Evolutionary conservation across 2,113 vertebrate species (phyloP).

Genomic region (Megaleporinus macrocephalus): DNA sequence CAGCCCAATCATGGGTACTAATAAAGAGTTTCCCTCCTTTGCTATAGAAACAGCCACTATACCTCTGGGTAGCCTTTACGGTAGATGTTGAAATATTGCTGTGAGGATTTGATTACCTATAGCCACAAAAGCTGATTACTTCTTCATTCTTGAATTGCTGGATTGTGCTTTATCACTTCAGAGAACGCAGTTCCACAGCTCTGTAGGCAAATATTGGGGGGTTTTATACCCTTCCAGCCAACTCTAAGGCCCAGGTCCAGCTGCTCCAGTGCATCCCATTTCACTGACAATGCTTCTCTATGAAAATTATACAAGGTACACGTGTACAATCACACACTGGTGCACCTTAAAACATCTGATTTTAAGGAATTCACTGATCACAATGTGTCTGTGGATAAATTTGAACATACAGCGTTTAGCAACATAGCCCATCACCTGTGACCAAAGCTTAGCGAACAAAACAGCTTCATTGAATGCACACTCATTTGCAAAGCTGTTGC

Average conservation of each 20-base stretch:
- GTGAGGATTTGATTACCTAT: background rate
- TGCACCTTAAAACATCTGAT: background rate
- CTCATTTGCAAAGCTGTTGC: constrained; percentile 27
- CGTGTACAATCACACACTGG: no score
- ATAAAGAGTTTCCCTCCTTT: no score
- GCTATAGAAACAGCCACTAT: no score
- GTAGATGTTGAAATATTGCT: background rate
- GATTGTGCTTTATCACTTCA: background rate
- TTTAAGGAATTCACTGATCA: background rate
- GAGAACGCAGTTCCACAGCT: background rate
- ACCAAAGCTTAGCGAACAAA: background rate
- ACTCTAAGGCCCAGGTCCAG: background rate
- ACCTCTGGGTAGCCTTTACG: background rate
- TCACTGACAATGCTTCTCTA: no score
- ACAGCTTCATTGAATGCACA: background rate
- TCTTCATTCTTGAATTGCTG: background rate
- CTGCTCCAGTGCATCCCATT: background rate
- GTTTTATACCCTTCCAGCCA: background rate
- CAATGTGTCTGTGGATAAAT: background rate
- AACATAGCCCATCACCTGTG: background rate
- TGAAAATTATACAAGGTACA: no score
- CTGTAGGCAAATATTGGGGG: background rate
- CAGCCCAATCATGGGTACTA: no score
- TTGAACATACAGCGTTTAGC: background rate
- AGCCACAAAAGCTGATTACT: background rate